Conservation (phyloP, 2,797 vertebrate species). For the Monodelphis domestica region DNA sequence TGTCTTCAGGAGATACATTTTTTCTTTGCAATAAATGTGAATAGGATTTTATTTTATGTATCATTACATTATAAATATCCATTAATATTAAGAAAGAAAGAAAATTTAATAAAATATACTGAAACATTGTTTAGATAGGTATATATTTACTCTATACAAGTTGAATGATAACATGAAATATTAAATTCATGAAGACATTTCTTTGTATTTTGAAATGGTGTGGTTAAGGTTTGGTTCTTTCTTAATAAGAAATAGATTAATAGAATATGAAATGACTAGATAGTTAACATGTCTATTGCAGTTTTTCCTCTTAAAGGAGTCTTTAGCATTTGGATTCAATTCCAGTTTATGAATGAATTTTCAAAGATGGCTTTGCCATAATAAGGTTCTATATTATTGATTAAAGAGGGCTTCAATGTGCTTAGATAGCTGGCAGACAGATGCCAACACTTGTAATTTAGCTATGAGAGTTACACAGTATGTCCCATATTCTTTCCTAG, state of each 20-base stretch:
- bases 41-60: conserved; percentile 14
- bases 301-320: not conserved
- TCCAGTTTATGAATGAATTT: not conserved
- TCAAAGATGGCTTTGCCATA: not conserved
- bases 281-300: not conserved
- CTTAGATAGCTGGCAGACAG: not conserved
- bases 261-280: not conserved
- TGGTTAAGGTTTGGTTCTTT: not conserved
- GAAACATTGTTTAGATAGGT: not conserved
- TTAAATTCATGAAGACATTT: not conserved
- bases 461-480: too few species aligned
- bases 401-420: not conserved
- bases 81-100: not conserved
- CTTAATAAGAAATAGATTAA: not conserved
- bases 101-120: not conserved
- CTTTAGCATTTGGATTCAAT: not conserved
- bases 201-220: conserved; percentile 24
- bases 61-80: conserved; percentile 3
- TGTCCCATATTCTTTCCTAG: not conserved
- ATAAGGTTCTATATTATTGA: not conserved
- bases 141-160: not conserved
- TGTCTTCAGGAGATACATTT: conserved; percentile 2
- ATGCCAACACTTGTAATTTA: too few species aligned
- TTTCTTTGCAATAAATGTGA: not conserved
- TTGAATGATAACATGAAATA: not conserved